Evolutionary conservation across 1,140 invertebrate species (phyloP).

Genomic region (Lordiphosa collinella): DNA sequence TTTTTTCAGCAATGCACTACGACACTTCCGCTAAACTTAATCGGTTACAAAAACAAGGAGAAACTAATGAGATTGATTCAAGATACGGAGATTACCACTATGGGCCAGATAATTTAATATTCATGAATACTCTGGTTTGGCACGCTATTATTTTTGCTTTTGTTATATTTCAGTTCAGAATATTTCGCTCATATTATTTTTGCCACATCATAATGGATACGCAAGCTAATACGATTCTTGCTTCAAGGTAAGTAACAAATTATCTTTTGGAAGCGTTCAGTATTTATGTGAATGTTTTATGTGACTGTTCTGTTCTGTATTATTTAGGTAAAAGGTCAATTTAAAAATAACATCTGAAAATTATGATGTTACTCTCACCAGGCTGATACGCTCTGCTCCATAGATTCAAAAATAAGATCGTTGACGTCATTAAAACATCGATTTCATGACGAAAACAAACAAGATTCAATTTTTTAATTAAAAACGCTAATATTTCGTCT

Average conservation of each 20-base stretch:
- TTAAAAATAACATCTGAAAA: too few species aligned
- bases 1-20: conserved; percentile 83
- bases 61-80: conserved; percentile 81
- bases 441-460: too few species aligned
- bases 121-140: conserved; percentile 85
- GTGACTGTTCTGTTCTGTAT: too few species aligned
- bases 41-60: conserved; percentile 53
- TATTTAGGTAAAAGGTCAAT: too few species aligned
- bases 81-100: conserved; percentile 81
- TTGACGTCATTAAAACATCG: too few species aligned
- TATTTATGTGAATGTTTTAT: too few species aligned
- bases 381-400: too few species aligned
- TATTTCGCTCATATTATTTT: conserved; percentile 98
- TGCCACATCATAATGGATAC: conserved; percentile 96
- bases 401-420: too few species aligned
- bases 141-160: conserved; percentile 97
- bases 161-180: conserved; percentile 91
- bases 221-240: conserved; percentile 94
- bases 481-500: too few species aligned
- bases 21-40: conserved; percentile 12
- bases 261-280: neutral
- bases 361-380: too few species aligned
- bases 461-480: too few species aligned
- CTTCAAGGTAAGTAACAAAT: conserved; percentile 85
- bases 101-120: conserved; percentile 44